Evolutionary conservation across 2,113 vertebrate species (phyloP).

Genomic region (Macrotus californicus): DNA sequence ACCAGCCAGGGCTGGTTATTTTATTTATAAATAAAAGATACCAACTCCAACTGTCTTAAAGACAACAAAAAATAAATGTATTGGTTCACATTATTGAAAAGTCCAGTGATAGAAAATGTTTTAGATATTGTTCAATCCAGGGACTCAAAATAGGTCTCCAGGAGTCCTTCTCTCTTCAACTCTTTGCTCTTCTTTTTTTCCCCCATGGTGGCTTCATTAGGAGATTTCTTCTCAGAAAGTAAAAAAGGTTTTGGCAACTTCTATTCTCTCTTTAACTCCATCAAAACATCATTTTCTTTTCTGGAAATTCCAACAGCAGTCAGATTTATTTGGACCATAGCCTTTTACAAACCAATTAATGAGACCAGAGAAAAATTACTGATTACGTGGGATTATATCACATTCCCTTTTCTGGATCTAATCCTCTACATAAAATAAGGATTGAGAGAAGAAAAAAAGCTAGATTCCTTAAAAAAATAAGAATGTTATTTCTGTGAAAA

Average conservation of each 20-base stretch:
- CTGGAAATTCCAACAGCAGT: neutral
- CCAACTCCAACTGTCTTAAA: neutral
- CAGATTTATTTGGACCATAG: neutral
- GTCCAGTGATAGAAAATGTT: neutral
- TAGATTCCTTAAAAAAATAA: neutral
- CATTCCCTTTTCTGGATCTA: neutral
- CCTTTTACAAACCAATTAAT: neutral
- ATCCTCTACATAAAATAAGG: neutral
- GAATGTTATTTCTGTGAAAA: neutral
- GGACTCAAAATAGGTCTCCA: neutral
- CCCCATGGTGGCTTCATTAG: neutral
- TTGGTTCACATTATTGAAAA: neutral
- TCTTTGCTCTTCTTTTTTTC: neutral
- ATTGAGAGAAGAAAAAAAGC: neutral
- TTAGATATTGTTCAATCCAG: neutral
- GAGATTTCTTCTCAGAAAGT: neutral
- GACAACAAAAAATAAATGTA: neutral
- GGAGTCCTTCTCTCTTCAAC: neutral
- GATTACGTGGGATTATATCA: neutral
- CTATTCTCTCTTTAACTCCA: neutral
- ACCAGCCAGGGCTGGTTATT: neutral
- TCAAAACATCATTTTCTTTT: neutral
- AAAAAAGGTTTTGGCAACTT: neutral
- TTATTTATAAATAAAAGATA: neutral
- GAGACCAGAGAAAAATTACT: neutral